Evolutionary conservation across 2,888 invertebrate species (phyloP).

Genomic region (Stenolophus ochropezus): DNA sequence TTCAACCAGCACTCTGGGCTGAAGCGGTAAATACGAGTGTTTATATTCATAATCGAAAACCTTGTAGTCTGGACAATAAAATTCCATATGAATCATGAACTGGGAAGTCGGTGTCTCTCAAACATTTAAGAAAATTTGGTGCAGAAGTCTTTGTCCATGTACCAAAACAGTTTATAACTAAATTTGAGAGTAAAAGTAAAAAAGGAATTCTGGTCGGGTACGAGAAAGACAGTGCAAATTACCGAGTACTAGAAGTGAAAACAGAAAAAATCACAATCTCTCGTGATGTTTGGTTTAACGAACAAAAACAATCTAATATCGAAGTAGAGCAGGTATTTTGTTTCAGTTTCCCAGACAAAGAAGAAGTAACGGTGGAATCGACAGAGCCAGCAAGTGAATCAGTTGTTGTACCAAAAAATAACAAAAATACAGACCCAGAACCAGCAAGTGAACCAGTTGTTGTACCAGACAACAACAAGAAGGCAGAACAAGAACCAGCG

Average conservation of each 20-base stretch:
- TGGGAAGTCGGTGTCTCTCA: neutral
- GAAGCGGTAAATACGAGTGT: conserved; percentile 66
- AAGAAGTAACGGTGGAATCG: conserved; percentile 38
- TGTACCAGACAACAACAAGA: too few species aligned
- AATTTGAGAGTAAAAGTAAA: too few species aligned
- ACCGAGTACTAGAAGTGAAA: conserved; percentile 62
- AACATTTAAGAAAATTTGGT: too few species aligned
- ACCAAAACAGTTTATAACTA: conserved; percentile 38
- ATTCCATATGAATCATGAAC: conserved; percentile 34
- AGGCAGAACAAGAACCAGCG: too few species aligned
- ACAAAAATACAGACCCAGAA: conserved; percentile 11
- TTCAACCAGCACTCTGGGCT: conserved; percentile 67
- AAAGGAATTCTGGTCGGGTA: too few species aligned
- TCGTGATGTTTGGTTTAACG: too few species aligned
- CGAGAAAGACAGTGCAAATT: conserved; percentile 59
- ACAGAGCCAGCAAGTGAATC: too few species aligned
- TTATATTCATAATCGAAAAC: conserved; percentile 66
- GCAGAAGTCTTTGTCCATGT: conserved; percentile 50
- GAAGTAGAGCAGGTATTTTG: neutral
- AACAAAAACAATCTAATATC: too few species aligned
- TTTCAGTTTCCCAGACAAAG: too few species aligned
- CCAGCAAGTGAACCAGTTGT: conserved; percentile 20
- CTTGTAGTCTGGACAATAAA: too few species aligned
- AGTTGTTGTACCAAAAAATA: too few species aligned
- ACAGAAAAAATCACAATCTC: too few species aligned